Conservation (phyloP, 2,888 invertebrate species). For the Netelia melanura region DNA sequence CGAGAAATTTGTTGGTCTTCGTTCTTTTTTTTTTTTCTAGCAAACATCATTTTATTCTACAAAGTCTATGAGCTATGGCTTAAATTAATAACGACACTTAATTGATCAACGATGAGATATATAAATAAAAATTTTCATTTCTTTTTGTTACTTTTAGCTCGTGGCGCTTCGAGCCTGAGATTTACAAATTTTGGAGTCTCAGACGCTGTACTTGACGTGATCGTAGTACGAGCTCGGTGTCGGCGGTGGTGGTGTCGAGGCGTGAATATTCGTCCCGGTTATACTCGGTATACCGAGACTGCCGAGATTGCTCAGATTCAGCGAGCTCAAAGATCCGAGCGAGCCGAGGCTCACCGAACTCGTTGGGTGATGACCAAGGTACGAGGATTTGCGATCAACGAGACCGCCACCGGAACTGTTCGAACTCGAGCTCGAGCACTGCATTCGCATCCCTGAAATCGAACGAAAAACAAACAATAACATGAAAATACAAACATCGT, state of each 20-base stretch:
- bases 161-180: neutral
- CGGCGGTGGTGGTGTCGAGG: constrained; percentile 72
- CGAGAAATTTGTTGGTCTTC: neutral
- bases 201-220: constrained; percentile 81
- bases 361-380: constrained; percentile 78
- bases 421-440: constrained; percentile 79
- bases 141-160: constrained; percentile 11
- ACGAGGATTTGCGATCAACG: constrained; percentile 80
- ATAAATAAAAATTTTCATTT: constrained; percentile 75
- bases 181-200: constrained; percentile 56
- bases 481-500: constrained; percentile 17
- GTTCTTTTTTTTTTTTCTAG: constrained; percentile 65
- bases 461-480: constrained; percentile 42
- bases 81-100: constrained; percentile 76
- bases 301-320: constrained; percentile 80
- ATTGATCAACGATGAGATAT: constrained; percentile 64
- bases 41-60: constrained; percentile 74
- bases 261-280: constrained; percentile 77
- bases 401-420: constrained; percentile 80
- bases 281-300: constrained; percentile 78
- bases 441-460: constrained; percentile 80
- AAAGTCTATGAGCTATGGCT: constrained; percentile 62
- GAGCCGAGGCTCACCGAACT: constrained; percentile 78
- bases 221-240: constrained; percentile 81
- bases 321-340: constrained; percentile 77